These are phyloP conservation scores for Nomada flava DNA, from an alignment of 2,888 invertebrate genomes.

Conservation along the genomic window DNA sequence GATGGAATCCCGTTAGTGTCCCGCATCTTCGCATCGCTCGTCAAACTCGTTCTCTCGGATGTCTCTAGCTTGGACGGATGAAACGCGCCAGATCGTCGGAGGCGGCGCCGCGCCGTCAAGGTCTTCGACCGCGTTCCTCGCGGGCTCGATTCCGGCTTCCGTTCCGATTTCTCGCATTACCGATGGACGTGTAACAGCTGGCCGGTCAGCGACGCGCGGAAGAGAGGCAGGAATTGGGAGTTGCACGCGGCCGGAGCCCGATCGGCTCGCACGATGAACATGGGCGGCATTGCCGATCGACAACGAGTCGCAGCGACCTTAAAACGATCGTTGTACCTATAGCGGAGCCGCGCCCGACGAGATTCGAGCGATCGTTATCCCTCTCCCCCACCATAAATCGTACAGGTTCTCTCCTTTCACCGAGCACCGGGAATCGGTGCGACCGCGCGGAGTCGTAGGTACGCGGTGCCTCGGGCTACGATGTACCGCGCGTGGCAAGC, in stretches of 20 bases:
- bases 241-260: neutral
- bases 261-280: neutral
- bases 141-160: conserved; percentile 25
- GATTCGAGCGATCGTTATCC: conserved; percentile 54
- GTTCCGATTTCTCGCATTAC: conserved; percentile 18
- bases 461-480: neutral
- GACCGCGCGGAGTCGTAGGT: conserved; percentile 37
- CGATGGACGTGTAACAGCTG: neutral
- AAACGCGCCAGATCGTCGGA: too few relatives aligned
- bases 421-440: conserved; percentile 40
- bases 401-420: conserved; percentile 72
- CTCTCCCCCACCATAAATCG: conserved; percentile 63
- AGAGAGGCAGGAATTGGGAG: neutral
- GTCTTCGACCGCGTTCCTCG: conserved; percentile 37
- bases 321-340: conserved; percentile 41
- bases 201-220: neutral
- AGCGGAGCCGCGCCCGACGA: conserved; percentile 34
- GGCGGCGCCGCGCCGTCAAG: conserved; percentile 10
- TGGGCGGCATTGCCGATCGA: conserved; percentile 3
- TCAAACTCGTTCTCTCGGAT: conserved; percentile 29
- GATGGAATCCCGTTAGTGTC: conserved; percentile 48
- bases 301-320: conserved; percentile 40
- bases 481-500: conserved; percentile 1
- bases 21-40: conserved; percentile 15
- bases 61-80: conserved; percentile 2